phyloP scores from a whole-genome alignment of 1,140 invertebrate genomes.

The Apis dorsata region DNA sequence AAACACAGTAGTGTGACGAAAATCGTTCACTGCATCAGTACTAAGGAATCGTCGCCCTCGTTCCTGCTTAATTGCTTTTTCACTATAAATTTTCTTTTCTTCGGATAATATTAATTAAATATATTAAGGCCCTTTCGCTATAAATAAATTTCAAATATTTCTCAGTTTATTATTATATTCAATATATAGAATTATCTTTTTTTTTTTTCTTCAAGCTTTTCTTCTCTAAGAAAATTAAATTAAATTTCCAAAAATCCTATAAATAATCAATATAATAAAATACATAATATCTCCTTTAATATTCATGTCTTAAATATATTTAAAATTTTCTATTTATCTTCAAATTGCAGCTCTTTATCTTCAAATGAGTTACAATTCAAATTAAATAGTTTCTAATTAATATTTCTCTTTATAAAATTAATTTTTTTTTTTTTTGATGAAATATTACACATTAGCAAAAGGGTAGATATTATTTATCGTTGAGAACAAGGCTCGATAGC shows the following conservation, averaged over 20 bases:
- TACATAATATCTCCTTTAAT: too few relatives aligned
- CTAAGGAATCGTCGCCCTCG: constrained; percentile 32
- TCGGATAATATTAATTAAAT: not conserved
- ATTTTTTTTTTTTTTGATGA: too few relatives aligned
- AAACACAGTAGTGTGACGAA: constrained; percentile 71
- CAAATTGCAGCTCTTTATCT: too few relatives aligned
- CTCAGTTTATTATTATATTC: not conserved
- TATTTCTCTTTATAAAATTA: too few relatives aligned
- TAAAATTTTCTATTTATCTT: too few relatives aligned
- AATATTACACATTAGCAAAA: not conserved
- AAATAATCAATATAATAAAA: too few relatives aligned
- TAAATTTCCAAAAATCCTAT: too few relatives aligned
- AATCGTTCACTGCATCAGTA: constrained; percentile 59
- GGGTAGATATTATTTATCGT: too few relatives aligned
- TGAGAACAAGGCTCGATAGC: constrained; percentile 9
- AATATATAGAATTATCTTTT: not conserved
- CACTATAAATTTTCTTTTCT: not conserved
- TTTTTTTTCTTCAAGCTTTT: not conserved
- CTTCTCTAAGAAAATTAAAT: not conserved
- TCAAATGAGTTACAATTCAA: too few relatives aligned
- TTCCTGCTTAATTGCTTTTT: too few relatives aligned
- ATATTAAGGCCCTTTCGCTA: not conserved
- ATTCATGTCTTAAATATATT: too few relatives aligned
- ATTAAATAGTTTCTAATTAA: too few relatives aligned
- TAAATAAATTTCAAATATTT: not conserved